Base-by-base conservation (phyloP, 2,113 vertebrate genomes). In the Ailuropoda melanoleuca region DNA sequence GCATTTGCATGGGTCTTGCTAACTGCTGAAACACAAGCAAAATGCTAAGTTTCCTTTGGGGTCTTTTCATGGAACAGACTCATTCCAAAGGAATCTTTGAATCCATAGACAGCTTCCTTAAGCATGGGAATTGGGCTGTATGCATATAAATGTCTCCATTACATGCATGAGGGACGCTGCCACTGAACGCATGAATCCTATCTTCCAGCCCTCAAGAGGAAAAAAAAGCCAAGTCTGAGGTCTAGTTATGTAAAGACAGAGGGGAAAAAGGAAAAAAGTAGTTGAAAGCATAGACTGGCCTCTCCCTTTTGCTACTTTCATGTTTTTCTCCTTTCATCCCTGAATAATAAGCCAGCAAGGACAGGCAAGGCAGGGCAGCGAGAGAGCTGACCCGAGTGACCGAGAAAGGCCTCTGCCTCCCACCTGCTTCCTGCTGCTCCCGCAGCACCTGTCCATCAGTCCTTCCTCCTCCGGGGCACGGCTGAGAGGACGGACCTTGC, bases 11-110 rank as follows among this genome's bases (percentile, higher is more conserved):
- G 74, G 58, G 8, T 2, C 1, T 29, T 37, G 81, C 84, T 80
- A 4, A 21, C 48, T 62, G 56, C 68, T 6, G 24, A 53, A 64
- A 68, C 46, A 9, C 13, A 64, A 83, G 56, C 93, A 26, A 31
- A 78, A 82, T 24, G 29, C 50, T 31, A 14, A 21, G 8, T 43
- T 92, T 66, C 85, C 93, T 55, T 75, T 39, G 39, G 34, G 94
- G 84, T 90, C 86, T 11, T 91, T 84, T 90, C 90, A 85, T 29
- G 68, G 85, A 93, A 18, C 15, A 72, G 68, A 70, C 53, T 84
- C 81, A 31, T 90, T 68, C 75, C 48, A 62, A 68, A 84, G 91
- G 77, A 87, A 58, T 48, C 48, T 78, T 58, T 64, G 58, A 88
- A 60, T 39, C 31, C 26, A 11, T 14, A 21, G 53, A 90, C 37